phyloP scores from a whole-genome alignment of 2,113 vertebrate species.

The Albula glossodonta region DNA sequence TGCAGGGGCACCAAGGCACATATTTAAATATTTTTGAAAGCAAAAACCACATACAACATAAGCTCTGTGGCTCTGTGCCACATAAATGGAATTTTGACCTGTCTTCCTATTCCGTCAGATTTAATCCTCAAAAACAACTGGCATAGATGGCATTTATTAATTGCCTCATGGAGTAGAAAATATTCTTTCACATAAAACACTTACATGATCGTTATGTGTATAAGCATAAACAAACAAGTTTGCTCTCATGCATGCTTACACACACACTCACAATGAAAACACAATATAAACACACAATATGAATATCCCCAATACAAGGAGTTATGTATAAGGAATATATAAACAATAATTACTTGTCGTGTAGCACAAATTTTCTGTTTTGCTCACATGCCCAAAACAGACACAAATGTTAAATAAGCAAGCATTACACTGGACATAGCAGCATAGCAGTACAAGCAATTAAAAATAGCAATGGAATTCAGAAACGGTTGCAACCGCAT shows the following conservation, averaged over 20 bases:
- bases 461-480: constrained; percentile 24
- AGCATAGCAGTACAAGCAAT: background rate
- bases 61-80: background rate
- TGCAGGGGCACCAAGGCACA: background rate
- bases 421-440: background rate
- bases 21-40: background rate
- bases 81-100: background rate
- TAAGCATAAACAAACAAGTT: no score
- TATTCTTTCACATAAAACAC: background rate
- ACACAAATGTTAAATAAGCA: background rate
- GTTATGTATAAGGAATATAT: background rate
- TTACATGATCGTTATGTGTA: background rate
- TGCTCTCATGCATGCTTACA: no score
- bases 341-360: background rate
- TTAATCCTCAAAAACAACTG: background rate
- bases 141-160: background rate
- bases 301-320: background rate
- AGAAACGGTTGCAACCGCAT: background rate
- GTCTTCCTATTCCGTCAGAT: background rate
- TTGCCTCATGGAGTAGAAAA: background rate
- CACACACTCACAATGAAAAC: background rate
- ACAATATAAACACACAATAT: background rate
- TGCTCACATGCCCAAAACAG: background rate
- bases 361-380: background rate
- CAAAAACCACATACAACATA: background rate